Evolutionary conservation across 2,888 invertebrate genomes (phyloP).

Genomic region (Leucophora obtusa): DNA sequence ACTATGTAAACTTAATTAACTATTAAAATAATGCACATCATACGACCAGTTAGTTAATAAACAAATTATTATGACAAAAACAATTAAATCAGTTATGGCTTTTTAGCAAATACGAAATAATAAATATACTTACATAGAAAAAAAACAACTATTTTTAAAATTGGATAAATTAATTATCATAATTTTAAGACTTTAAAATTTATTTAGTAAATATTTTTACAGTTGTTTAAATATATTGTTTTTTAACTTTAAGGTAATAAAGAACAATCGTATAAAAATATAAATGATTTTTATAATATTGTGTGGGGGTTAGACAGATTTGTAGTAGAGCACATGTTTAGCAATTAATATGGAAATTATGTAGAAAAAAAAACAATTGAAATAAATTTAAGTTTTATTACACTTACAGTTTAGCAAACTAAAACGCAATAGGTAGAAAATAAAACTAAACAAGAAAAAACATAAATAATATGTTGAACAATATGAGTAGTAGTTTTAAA

Average conservation of each 20-base stretch:
- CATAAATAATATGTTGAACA: neutral
- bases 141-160: neutral
- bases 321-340: neutral
- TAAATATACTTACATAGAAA: neutral
- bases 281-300: neutral
- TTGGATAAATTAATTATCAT: neutral
- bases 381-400: constrained; percentile 15
- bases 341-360: neutral
- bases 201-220: neutral
- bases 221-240: neutral
- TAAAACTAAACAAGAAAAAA: neutral
- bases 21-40: neutral
- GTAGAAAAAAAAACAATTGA: neutral
- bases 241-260: neutral
- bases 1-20: neutral
- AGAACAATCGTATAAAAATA: neutral
- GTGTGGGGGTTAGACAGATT: neutral
- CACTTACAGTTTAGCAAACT: constrained; percentile 5
- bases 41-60: neutral
- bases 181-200: neutral
- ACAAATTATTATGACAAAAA: neutral
- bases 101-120: neutral
- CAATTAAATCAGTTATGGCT: neutral
- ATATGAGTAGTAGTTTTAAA: neutral
- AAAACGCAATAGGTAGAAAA: constrained; percentile 3